Evolutionary conservation across 2,888 invertebrate species (phyloP), one percentile per base, ranked within the genome.

Genomic region (Mesoligia furuncula): DNA sequence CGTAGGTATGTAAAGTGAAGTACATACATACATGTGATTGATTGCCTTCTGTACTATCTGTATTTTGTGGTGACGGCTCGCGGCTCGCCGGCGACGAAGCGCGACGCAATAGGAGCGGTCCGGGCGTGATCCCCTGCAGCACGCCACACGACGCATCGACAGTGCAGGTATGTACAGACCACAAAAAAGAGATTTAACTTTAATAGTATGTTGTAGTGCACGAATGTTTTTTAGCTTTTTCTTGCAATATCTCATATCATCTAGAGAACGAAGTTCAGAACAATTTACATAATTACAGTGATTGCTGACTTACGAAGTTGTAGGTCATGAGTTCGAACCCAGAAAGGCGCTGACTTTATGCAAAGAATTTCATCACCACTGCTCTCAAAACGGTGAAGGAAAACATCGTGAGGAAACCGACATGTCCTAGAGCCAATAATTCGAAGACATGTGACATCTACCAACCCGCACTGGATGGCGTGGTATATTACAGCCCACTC

Each of bases 71-170:
- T 74, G 80, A 66, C 20, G 36, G 36, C 31, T 36, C 36, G 36
- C n/a, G 27, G 62, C 48, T 71, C 57, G 42, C 15, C 31, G 36
- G 48, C 62, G 42, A 36, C 36, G 42, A 36, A 81, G 20, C 64
- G 64, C 27, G 51, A 71, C 67, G 70, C 24, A 71, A 68, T 76
- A 62, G 39, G n/a, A 73, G 66, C 39, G 82, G 76, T 27, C 70
- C 31, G 54, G 42, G 70, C 62, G 62, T 67, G 48, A 81, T 39
- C 31, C 81, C 67, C 54, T 31, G 80, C 59, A 54, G 67, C 39
- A 81, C 71, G 67, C 81, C 69, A 75, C 15, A 51, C 65, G 27
- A 59, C 59, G 67, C 73, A 64, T 45, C 2, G 31, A 15, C 42
- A 68, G 31, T 57, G 48, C 64, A 68, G 5, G 15, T 54, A 20